Evolutionary conservation across 2,888 invertebrate species (phyloP).

Genomic region (Hermaeophaga mercurialis): DNA sequence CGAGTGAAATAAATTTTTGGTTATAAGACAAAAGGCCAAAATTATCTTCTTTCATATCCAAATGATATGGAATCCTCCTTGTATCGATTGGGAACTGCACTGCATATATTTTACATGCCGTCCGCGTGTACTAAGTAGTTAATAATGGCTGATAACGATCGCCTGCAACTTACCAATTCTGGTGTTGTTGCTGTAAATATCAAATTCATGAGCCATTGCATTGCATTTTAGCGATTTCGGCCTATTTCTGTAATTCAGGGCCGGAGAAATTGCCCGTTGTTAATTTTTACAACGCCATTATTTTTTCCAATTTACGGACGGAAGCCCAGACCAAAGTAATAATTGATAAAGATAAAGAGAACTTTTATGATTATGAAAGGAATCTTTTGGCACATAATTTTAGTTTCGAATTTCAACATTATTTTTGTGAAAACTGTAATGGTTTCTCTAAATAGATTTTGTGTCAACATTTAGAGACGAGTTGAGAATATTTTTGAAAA

Average conservation of each 20-base stretch:
- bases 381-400: too few species aligned
- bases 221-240: slow-evolving; percentile 11
- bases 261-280: slow-evolving; percentile 10
- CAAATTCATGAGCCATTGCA: slow-evolving; percentile 9
- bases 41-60: too few species aligned
- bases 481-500: too few species aligned
- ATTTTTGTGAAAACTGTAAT: too few species aligned
- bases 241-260: neutral
- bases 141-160: slow-evolving; percentile 33
- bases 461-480: too few species aligned
- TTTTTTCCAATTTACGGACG: slow-evolving; percentile 1
- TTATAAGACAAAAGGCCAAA: too few species aligned
- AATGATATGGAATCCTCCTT: neutral
- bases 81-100: neutral
- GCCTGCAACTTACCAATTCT: slow-evolving; percentile 24
- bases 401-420: too few species aligned
- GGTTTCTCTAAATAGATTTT: too few species aligned
- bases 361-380: too few species aligned
- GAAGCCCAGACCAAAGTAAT: neutral
- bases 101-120: slow-evolving; percentile 31
- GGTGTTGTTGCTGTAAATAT: slow-evolving; percentile 20
- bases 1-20: too few species aligned
- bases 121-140: slow-evolving; percentile 26
- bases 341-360: slow-evolving; percentile 12
- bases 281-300: slow-evolving; percentile 14